A percentile compares a stretch with the other conserved stretches of the same genome.
Conservation (phyloP, 2,113 vertebrate species). For the Chionomys nivalis region DNA sequence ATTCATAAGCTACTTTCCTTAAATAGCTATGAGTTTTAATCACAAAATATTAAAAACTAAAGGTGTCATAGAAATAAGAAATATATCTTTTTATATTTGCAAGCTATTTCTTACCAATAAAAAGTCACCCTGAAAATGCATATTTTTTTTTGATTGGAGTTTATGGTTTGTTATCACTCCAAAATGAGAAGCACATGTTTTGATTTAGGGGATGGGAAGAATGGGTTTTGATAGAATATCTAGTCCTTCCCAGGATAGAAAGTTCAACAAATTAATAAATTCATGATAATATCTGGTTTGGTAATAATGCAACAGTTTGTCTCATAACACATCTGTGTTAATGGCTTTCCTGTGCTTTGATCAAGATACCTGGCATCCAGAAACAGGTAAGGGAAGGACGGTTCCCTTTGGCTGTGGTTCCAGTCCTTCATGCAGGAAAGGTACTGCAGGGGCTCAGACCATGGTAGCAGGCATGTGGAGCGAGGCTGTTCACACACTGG, state of each 20-base stretch:
- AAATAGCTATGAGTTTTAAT: background rate
- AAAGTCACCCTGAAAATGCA: conserved; percentile 60
- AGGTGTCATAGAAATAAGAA: conserved; percentile 28
- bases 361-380: background rate
- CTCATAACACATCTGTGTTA: background rate
- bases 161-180: background rate
- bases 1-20: background rate
- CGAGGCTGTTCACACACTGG: background rate
- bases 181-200: background rate
- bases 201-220: background rate
- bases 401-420: background rate
- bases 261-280: background rate
- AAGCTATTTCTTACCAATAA: conserved; percentile 68
- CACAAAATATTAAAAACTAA: conserved; percentile 26
- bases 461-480: background rate
- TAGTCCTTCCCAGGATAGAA: background rate
- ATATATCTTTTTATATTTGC: background rate
- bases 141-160: background rate
- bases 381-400: background rate
- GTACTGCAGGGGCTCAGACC: background rate
- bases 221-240: conserved; percentile 5
- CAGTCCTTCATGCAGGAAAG: background rate
- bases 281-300: background rate
- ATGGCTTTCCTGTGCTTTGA: background rate
- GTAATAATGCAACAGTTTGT: background rate